Evolutionary conservation across 2,113 vertebrate species (phyloP), one percentile per base, ranked within the genome.

Genomic region (Microtus montanus): DNA sequence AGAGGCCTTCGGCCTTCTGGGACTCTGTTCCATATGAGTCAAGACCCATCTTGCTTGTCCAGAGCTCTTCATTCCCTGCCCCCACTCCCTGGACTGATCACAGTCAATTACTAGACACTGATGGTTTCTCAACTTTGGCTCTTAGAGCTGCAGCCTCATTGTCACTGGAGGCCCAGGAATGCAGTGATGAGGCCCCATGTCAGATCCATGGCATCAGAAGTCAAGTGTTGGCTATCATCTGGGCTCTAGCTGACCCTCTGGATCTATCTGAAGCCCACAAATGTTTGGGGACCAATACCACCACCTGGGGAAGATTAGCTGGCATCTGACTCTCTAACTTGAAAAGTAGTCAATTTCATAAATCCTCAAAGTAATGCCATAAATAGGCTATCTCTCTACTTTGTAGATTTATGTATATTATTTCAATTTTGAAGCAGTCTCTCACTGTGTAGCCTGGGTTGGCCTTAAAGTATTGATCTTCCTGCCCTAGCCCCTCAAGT

Each of bases 151-250:
- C 35, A 71, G 26, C 35, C 19, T 13, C 49, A 24, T 41, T 7
- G 63, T 38, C 44, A 28, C 58, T 63, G 70, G 68, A 87, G 75
- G 41, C 35, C 83, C 28, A 10, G 70, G 44, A 75, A 79, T 1
- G 17, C 28, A 87, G 87, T 4, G 22, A 68, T 2, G 10, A 30
- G 58, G 70, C n/a, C 30, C 44, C 17, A 6, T 4, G 61, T 58
- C 71, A 61, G 38, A 75, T 7, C 6, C 38, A 63, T 7, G n/a
- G 74, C 20, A 22, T 30, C 58, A 79, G 47, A 74, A 79, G 70
- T 1, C 8, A 17, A 58, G 8, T 11, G 49, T 2, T 8, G 24
- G 20, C 1, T 22, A 0, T 10, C 74, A 7, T 17, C 30, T 24
- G 44, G 61, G 44, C 61, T 91, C 44, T n/a, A 79, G n/a, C 87